Evolutionary conservation across 2,113 vertebrate species (phyloP).

Genomic region (Cariama cristata): DNA sequence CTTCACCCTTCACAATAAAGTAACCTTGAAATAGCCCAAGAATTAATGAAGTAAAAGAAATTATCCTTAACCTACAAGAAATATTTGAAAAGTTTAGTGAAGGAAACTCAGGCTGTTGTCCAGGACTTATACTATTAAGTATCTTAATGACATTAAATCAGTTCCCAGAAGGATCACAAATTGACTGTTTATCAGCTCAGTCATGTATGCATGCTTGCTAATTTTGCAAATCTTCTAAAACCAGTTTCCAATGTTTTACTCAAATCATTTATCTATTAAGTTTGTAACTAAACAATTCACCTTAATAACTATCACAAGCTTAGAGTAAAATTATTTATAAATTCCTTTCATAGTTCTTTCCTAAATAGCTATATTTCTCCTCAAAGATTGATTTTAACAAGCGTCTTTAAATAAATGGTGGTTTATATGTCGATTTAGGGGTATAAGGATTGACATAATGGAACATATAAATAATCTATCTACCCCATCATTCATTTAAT

Average conservation of each 20-base stretch:
- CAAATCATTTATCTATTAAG: background rate
- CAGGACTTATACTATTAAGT: background rate
- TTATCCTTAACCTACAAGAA: background rate
- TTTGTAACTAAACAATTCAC: constrained; percentile 52
- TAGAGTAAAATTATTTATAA: background rate
- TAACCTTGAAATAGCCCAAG: background rate
- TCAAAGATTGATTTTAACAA: constrained; percentile 32
- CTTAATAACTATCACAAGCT: background rate
- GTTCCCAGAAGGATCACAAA: background rate
- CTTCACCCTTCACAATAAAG: background rate
- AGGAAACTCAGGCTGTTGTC: background rate
- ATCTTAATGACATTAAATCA: background rate
- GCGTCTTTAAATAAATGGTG: background rate
- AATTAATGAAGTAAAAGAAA: background rate
- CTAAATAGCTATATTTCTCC: constrained; percentile 36
- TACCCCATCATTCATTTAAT: background rate
- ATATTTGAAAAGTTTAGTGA: background rate
- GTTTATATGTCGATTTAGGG: background rate
- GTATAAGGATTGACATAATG: background rate
- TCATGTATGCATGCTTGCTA: background rate
- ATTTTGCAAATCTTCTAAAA: background rate
- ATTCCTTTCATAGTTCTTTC: background rate
- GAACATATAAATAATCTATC: background rate
- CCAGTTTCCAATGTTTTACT: background rate
- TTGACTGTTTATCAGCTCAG: background rate